phyloP scores from a whole-genome alignment of 2,888 invertebrate species.

The Eurytoma californica region DNA sequence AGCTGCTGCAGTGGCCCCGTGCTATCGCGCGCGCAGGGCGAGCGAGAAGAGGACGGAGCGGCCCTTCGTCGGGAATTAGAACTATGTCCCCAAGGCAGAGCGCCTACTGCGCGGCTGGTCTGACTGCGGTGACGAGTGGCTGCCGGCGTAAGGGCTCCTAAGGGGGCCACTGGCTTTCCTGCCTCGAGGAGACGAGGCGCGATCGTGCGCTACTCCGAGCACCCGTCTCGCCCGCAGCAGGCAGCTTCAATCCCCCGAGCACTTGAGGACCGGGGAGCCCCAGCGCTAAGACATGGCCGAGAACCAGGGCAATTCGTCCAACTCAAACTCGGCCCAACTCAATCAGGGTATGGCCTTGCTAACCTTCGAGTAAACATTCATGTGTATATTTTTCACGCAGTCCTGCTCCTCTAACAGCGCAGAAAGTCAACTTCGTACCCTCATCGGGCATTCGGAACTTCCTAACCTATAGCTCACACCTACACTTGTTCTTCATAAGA shows the following conservation, averaged over 20 bases:
- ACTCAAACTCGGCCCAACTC: conserved; percentile 76
- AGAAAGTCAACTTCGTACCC: too few species aligned
- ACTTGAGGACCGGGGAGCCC: neutral
- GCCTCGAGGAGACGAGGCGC: neutral
- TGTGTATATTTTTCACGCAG: neutral
- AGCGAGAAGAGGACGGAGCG: neutral
- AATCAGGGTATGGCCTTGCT: conserved; percentile 35
- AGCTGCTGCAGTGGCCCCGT: neutral
- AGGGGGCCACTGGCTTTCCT: conserved; percentile 52
- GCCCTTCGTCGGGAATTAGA: neutral
- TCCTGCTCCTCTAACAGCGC: too few species aligned
- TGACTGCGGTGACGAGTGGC: conserved; percentile 61
- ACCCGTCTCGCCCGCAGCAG: neutral
- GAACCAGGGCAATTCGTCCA: conserved; percentile 83
- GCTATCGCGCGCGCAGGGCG: too few species aligned
- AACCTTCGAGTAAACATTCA: neutral
- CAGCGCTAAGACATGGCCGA: conserved; percentile 79
- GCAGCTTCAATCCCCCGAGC: neutral
- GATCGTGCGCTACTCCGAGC: neutral
- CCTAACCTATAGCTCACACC: conserved; percentile 3
- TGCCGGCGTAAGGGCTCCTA: conserved; percentile 69
- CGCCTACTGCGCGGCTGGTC: conserved; percentile 63
- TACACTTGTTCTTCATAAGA: too few species aligned
- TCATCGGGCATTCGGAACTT: neutral
- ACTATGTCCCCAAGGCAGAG: conserved; percentile 62